These are phyloP conservation scores for Atrina japonica DNA, from an alignment of 2,888 invertebrate genomes.

Conservation along the genomic window DNA sequence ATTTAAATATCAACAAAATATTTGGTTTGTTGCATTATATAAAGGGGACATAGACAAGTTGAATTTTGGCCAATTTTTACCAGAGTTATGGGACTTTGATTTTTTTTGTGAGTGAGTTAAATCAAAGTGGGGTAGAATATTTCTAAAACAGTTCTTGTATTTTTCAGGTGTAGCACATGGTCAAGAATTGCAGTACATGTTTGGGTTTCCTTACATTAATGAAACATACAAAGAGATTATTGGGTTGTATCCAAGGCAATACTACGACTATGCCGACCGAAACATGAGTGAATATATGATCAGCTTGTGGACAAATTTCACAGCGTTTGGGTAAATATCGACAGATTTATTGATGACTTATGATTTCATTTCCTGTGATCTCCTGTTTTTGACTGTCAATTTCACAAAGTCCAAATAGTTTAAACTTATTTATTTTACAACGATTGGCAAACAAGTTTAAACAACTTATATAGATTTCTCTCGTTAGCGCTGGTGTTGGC, in stretches of 20 bases:
- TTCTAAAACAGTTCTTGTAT: background rate
- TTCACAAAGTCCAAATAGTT: background rate
- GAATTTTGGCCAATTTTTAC: background rate
- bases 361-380: background rate
- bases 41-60: too few species aligned
- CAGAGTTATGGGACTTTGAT: background rate
- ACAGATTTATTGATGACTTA: background rate
- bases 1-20: too few species aligned
- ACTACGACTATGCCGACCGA: slow-evolving; percentile 80
- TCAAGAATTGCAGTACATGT: slow-evolving; percentile 82
- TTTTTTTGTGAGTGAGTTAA: too few species aligned
- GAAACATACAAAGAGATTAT: slow-evolving; percentile 75
- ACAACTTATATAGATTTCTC: too few species aligned
- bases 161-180: slow-evolving; percentile 80
- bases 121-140: too few species aligned
- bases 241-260: slow-evolving; percentile 74
- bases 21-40: too few species aligned
- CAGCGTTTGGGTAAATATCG: slow-evolving; percentile 80
- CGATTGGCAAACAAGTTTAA: too few species aligned
- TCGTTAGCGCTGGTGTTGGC: too few species aligned
- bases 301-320: slow-evolving; percentile 81
- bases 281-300: slow-evolving; percentile 82
- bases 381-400: background rate
- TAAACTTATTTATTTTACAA: too few species aligned
- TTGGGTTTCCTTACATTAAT: slow-evolving; percentile 82